Percentiles rank a stretch among this genome's conserved stretches.
Evolutionary conservation across 1,140 invertebrate genomes (phyloP).

Genomic region (Drosophila punjabiensis): DNA sequence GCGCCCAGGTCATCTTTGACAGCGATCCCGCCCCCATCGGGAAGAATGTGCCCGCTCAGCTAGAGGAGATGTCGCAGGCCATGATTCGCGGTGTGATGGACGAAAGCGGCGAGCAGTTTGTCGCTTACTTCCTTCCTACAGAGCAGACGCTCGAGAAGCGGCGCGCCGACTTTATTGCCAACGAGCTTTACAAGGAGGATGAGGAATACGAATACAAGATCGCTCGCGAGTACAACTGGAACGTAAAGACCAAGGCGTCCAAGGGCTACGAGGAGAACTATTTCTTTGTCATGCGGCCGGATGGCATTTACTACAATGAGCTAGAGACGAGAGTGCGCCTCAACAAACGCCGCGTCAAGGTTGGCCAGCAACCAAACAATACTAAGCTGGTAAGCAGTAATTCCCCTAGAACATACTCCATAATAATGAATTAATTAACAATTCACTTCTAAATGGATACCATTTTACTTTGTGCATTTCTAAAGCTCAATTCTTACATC

Average conservation of each 20-base stretch:
- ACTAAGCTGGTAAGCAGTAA: slow-evolving; percentile 87
- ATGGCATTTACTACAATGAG: slow-evolving; percentile 98
- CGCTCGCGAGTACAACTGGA: slow-evolving; percentile 98
- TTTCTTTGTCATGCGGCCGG: slow-evolving; percentile 96
- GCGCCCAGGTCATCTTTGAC: slow-evolving; percentile 99
- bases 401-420: background rate
- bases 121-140: slow-evolving; percentile 98
- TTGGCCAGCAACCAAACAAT: slow-evolving; percentile 88
- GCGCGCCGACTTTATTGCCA: slow-evolving; percentile 91
- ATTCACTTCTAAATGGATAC: background rate
- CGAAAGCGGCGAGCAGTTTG: slow-evolving; percentile 99
- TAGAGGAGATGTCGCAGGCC: slow-evolving; percentile 99
- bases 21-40: slow-evolving; percentile 96
- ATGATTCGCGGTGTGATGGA: slow-evolving; percentile 99
- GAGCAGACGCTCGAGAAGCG: slow-evolving; percentile 96
- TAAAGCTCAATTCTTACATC: too few species aligned
- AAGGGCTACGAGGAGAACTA: slow-evolving; percentile 99
- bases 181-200: slow-evolving; percentile 95
- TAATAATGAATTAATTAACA: background rate
- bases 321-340: slow-evolving; percentile 97
- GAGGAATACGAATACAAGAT: slow-evolving; percentile 98
- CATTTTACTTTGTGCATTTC: background rate
- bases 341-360: slow-evolving; percentile 94
- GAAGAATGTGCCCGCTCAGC: slow-evolving; percentile 92
- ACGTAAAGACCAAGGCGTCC: slow-evolving; percentile 98